These are phyloP conservation scores for Helogale parvula DNA, from an alignment of 2,113 vertebrate species.

Conservation along the genomic window DNA sequence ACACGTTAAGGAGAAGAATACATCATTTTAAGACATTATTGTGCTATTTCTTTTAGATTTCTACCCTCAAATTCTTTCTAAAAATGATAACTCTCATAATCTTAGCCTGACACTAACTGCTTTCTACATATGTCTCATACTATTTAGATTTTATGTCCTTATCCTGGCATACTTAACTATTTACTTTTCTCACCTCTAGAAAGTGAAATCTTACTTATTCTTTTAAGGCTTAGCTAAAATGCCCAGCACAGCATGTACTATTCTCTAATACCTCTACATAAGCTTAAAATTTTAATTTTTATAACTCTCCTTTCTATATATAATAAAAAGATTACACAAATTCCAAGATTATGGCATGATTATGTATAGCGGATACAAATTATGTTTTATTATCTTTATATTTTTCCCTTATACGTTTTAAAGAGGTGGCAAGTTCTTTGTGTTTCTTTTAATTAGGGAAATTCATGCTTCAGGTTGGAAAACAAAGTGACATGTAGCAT, in stretches of 20 bases:
- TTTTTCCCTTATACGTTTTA: neutral
- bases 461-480: neutral
- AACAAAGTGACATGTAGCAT: neutral
- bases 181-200: neutral
- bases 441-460: neutral
- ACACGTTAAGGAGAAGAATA: neutral
- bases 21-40: neutral
- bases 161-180: neutral
- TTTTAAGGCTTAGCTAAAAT: neutral
- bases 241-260: neutral
- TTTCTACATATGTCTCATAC: neutral
- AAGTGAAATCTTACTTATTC: neutral
- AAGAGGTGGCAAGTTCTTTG: neutral
- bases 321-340: neutral
- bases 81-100: neutral
- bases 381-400: neutral
- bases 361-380: neutral
- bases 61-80: neutral
- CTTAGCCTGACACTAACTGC: neutral
- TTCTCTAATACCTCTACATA: neutral
- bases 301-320: neutral
- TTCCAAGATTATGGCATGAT: neutral
- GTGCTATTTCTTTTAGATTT: neutral
- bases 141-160: neutral
- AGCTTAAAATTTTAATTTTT: neutral